These are phyloP conservation scores for Azemiops feae DNA, from an alignment of 2,113 vertebrate species.

Conservation along the genomic window DNA sequence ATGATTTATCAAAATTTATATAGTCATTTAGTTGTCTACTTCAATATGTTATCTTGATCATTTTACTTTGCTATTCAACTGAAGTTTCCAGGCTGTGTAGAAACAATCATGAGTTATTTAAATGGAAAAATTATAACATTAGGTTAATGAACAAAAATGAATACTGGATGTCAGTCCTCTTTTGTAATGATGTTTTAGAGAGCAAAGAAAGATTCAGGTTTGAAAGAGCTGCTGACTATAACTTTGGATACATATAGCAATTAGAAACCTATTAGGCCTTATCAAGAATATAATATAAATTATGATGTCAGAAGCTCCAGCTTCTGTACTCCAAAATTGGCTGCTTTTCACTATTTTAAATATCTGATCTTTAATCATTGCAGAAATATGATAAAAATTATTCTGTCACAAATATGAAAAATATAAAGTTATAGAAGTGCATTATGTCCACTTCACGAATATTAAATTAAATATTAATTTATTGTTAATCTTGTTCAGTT, in stretches of 20 bases:
- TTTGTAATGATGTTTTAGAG: background rate
- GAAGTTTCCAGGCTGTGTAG: background rate
- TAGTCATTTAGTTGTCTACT: background rate
- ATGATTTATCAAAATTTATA: background rate
- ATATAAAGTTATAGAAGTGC: background rate
- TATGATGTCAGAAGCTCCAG: slow-evolving; percentile 43
- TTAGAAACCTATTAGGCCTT: slow-evolving; percentile 8
- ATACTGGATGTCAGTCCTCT: background rate
- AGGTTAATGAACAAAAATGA: background rate
- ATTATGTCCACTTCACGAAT: background rate
- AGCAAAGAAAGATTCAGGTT: background rate
- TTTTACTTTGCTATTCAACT: background rate
- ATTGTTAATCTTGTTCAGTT: background rate
- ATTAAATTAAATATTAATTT: background rate
- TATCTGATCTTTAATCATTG: slow-evolving; percentile 27
- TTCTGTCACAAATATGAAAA: slow-evolving; percentile 16
- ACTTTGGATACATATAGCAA: background rate
- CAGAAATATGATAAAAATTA: slow-evolving; percentile 43
- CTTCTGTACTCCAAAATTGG: slow-evolving; percentile 37
- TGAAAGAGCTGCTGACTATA: background rate
- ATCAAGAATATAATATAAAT: slow-evolving; percentile 40
- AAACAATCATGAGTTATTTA: background rate
- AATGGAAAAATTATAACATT: background rate
- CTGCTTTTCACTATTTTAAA: slow-evolving; percentile 51
- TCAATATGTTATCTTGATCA: background rate